A percentile compares a stretch with the other conserved stretches of the same genome.
phyloP scores from a whole-genome alignment of 2,888 invertebrate genomes.

The Nomada ferruginata region DNA sequence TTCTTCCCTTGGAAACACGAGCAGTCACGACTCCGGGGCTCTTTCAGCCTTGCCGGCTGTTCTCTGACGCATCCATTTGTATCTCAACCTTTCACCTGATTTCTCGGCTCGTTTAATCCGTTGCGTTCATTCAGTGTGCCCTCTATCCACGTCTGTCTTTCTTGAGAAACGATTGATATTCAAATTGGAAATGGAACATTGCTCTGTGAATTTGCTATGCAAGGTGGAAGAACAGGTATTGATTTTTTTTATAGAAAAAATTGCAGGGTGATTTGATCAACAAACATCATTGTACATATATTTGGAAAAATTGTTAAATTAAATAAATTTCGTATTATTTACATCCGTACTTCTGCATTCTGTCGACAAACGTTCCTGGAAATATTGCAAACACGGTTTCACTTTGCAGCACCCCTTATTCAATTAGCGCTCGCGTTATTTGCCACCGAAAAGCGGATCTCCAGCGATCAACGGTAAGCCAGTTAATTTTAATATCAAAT shows the following conservation, averaged over 20 bases:
- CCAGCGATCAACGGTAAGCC: background rate
- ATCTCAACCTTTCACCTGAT: constrained; percentile 54
- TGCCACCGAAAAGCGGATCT: background rate
- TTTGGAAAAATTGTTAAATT: too few relatives aligned
- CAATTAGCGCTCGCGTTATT: background rate
- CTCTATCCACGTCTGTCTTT: background rate
- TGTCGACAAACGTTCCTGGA: too few relatives aligned
- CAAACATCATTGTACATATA: too few relatives aligned
- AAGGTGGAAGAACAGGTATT: too few relatives aligned
- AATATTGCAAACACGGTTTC: too few relatives aligned
- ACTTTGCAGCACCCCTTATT: background rate
- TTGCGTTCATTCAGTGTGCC: constrained; percentile 26
- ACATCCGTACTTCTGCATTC: too few relatives aligned
- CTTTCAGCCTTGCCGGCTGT: constrained; percentile 35
- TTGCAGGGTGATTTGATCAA: too few relatives aligned
- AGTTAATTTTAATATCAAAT: constrained; percentile 43
- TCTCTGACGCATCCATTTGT: constrained; percentile 55
- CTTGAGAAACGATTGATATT: constrained; percentile 40
- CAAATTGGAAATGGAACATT: constrained; percentile 18
- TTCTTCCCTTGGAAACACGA: constrained; percentile 26
- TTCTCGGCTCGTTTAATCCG: constrained; percentile 56
- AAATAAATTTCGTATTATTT: too few relatives aligned
- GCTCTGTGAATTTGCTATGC: background rate
- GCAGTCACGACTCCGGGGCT: constrained; percentile 38
- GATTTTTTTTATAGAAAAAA: too few relatives aligned